phyloP scores from a whole-genome alignment of 2,113 vertebrate genomes.

The Trogon melanurus region DNA sequence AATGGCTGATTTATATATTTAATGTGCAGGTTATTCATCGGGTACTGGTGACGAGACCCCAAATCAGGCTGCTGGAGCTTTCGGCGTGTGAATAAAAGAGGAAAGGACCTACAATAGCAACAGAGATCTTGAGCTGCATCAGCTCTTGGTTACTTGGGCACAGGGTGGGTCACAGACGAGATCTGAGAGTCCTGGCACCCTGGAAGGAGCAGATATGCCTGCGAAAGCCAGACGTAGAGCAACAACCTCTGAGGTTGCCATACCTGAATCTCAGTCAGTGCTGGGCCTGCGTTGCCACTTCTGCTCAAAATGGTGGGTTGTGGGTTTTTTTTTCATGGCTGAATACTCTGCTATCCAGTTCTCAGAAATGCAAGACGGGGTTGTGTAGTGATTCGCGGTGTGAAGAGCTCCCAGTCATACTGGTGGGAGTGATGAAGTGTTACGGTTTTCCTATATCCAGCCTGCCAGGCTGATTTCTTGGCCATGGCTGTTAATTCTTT shows the following conservation, averaged over 20 bases:
- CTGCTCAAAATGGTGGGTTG: not conserved
- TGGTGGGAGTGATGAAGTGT: not conserved
- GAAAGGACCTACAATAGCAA: not conserved
- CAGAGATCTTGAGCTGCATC: not conserved
- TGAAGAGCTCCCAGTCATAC: not conserved
- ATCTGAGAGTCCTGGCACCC: not conserved
- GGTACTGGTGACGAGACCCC: not conserved
- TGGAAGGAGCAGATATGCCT: not conserved
- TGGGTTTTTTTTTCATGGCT: not conserved
- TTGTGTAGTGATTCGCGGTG: not conserved
- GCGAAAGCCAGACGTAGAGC: not conserved
- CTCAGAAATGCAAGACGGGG: not conserved
- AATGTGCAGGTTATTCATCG: not conserved
- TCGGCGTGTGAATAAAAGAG: not conserved
- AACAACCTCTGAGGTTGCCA: not conserved
- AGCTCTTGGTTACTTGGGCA: not conserved
- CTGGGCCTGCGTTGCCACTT: not conserved
- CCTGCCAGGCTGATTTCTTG: not conserved
- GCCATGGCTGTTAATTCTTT: not conserved
- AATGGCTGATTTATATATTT: conserved; percentile 35
- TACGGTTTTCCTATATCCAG: not conserved
- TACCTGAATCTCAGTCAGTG: not conserved
- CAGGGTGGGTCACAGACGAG: not conserved
- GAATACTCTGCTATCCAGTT: not conserved
- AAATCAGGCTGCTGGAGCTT: not conserved